Conservation (phyloP, 2,797 vertebrate genomes). For the Crenuchus spilurus region DNA sequence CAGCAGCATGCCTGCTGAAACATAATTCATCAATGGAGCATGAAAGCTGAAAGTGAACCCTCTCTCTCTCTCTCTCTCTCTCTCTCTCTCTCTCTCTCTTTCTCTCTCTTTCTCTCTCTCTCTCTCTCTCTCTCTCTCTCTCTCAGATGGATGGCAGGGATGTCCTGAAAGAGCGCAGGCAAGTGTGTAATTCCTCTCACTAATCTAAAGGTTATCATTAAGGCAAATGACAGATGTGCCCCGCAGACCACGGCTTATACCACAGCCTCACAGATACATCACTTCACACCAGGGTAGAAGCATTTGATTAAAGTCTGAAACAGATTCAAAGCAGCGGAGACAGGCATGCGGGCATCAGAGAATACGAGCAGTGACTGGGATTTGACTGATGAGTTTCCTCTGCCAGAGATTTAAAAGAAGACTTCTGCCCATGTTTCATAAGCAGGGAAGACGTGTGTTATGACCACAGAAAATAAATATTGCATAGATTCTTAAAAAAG, state of each 20-base stretch:
- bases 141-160: conserved; percentile 15
- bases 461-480: conserved; percentile 34
- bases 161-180: conserved; percentile 31
- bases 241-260: conserved; percentile 29
- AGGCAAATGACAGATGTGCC: conserved; percentile 46
- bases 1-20: conserved; percentile 10
- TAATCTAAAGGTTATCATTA: conserved; percentile 50
- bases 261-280: conserved; percentile 41
- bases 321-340: conserved; percentile 43
- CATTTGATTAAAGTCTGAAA: conserved; percentile 51
- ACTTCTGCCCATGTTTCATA: conserved; percentile 33
- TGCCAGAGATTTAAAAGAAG: conserved; percentile 18
- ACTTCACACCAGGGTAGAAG: conserved; percentile 48
- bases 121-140: background rate
- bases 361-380: conserved; percentile 26
- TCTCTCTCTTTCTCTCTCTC: background rate
- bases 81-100: too few species aligned
- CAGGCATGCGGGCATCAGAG: conserved; percentile 39
- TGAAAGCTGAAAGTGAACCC: conserved; percentile 25
- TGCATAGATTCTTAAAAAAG: conserved; percentile 11
- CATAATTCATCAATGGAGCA: conserved; percentile 33
- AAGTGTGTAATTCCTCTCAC: conserved; percentile 42
- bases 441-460: conserved; percentile 4
- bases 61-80: background rate
- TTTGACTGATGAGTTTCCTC: conserved; percentile 48